Base-by-base conservation (phyloP, 2,797 vertebrate genomes). In the Ibycter americanus region DNA sequence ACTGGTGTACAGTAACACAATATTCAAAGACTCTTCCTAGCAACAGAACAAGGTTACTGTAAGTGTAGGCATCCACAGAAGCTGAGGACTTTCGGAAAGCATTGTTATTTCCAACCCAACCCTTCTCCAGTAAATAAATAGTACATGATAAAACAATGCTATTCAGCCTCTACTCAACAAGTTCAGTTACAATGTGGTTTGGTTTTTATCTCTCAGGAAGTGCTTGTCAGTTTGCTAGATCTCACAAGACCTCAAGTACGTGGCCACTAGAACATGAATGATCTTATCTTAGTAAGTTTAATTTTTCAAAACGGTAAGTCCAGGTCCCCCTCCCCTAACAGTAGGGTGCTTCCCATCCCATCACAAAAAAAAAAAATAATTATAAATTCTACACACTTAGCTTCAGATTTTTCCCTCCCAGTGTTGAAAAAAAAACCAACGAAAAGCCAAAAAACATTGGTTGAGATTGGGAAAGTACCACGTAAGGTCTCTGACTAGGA, bases 151-250 rank as follows among this genome's bases (percentile, higher is more conserved):
- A 82, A 90, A 52, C 12, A 56, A 21, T 0, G 1, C 59, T 68
- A 27, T 34, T 89, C 22, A 54, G 23, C 12, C 26, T 65, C 38
- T 83, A 54, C 12, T 70, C 40, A 31, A 52, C 5, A 79, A 21
- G n/a, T 61, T 81, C 47, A 42, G 62, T 77, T 65, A 47, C 18
- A 51, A 80, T 9, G 58, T 18, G 42, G 42, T 31, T 34, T 36
- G 38, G 12, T 40, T 49, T 56, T 52, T 31, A 51, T 55, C 11
- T 34, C 72, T 95, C 59, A 86, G 91, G 68, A 96, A 95, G 44
- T 56, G 52, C 18, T 90, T 58, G 19, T 67, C 74, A 61, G 68
- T 83, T 91, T 88, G 79, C 44, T 78, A 47, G 10, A 71, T 51
- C 61, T 85, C 8, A 55, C 65, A 66, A 82, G 38, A 51, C 32